phyloP scores from a whole-genome alignment of 2,113 vertebrate genomes.

The Melanocharis versteri region DNA sequence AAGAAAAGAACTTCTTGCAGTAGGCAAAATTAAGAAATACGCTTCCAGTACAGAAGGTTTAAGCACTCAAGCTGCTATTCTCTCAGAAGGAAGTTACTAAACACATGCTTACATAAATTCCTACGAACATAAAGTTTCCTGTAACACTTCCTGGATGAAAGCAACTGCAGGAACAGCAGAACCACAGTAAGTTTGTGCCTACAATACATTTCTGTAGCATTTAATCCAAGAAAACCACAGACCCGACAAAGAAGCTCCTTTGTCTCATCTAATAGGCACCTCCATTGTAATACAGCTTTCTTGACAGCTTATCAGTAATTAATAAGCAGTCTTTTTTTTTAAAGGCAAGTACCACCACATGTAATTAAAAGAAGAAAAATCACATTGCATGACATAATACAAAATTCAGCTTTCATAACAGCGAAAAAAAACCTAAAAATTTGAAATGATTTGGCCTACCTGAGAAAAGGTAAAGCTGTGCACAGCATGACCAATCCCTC shows the following conservation, averaged over 20 bases:
- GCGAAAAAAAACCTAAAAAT: not conserved
- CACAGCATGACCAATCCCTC: constrained; percentile 76
- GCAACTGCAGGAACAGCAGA: not conserved
- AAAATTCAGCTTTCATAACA: not conserved
- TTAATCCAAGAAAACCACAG: not conserved
- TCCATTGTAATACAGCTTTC: not conserved
- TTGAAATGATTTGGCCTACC: constrained; percentile 50
- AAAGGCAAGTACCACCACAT: not conserved
- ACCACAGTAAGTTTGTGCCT: not conserved
- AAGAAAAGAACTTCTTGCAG: not conserved
- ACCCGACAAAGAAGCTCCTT: not conserved
- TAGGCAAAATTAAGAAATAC: not conserved
- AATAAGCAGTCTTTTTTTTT: not conserved
- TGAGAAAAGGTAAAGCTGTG: constrained; percentile 85
- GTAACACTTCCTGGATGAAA: not conserved
- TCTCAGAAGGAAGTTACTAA: not conserved
- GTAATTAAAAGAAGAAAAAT: not conserved
- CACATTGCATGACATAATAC: not conserved
- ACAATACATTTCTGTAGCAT: not conserved
- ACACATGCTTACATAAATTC: not conserved
- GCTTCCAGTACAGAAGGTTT: not conserved
- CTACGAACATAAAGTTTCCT: not conserved
- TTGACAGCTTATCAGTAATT: not conserved
- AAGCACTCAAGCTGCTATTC: not conserved
- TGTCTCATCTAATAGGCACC: not conserved